phyloP scores from a whole-genome alignment of 2,888 invertebrate genomes.

The Oscheius onirici region DNA sequence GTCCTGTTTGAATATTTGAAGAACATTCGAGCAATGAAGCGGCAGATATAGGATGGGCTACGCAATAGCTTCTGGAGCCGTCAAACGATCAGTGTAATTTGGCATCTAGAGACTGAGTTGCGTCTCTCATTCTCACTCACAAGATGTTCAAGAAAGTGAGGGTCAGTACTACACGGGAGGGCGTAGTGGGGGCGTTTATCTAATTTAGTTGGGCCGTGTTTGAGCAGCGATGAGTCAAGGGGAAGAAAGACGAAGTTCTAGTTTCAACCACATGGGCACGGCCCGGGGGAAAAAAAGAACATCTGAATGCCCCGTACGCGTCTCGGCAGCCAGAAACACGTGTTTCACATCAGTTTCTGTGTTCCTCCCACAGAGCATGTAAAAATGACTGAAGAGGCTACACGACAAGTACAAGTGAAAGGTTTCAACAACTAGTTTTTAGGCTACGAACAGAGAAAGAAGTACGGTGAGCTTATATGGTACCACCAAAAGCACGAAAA shows the following conservation, averaged over 20 bases:
- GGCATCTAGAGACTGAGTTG: neutral
- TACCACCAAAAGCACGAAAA: too few species aligned
- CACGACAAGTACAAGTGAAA: too few species aligned
- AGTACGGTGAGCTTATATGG: too few species aligned
- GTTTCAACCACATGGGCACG: constrained; percentile 28
- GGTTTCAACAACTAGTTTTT: too few species aligned
- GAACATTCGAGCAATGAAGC: neutral
- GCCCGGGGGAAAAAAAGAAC: constrained; percentile 14
- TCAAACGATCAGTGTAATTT: constrained; percentile 24
- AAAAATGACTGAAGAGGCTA: too few species aligned
- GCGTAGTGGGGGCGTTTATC: constrained; percentile 29
- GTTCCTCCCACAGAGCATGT: constrained; percentile 5
- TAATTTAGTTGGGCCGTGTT: constrained; percentile 23
- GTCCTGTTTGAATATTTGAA: neutral
- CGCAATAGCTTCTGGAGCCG: constrained; percentile 21
- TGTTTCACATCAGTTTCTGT: constrained; percentile 8
- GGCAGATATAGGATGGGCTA: neutral
- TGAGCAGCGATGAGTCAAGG: constrained; percentile 29
- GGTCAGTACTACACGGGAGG: constrained; percentile 17
- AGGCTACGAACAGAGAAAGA: too few species aligned
- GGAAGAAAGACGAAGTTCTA: neutral
- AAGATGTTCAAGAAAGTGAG: neutral
- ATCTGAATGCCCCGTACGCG: constrained; percentile 24
- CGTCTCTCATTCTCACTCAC: neutral
- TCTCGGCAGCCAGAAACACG: constrained; percentile 8